Conservation (phyloP, 2,113 vertebrate species). For the Psammodynastes pulverulentus region DNA sequence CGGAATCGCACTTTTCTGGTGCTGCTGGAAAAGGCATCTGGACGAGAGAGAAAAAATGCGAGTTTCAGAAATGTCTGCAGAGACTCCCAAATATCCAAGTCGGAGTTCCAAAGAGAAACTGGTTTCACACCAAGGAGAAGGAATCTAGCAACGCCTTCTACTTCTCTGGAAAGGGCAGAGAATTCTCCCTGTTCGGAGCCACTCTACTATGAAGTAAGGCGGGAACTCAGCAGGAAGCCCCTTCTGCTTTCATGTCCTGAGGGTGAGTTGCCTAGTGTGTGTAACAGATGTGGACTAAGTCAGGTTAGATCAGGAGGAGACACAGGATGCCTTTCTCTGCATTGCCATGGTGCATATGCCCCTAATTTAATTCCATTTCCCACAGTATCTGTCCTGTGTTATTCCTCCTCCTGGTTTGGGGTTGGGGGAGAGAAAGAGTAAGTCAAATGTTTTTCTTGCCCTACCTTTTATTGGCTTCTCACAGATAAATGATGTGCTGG, state of each 20-base stretch:
- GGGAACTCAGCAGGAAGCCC: not conserved
- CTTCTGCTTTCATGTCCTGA: not conserved
- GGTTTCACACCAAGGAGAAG: not conserved
- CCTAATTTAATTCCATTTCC: not conserved
- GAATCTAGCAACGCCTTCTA: not conserved
- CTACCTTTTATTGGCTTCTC: constrained; percentile 2
- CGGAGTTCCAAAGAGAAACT: not conserved
- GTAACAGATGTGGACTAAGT: not conserved
- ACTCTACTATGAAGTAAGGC: not conserved
- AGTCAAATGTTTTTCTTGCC: not conserved
- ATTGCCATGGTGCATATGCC: not conserved
- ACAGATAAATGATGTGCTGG: constrained; percentile 10
- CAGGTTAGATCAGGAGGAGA: too few relatives aligned
- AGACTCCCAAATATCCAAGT: not conserved
- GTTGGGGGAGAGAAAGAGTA: not conserved
- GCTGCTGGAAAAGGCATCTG: constrained; percentile 15
- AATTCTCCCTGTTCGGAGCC: not conserved
- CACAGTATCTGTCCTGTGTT: not conserved
- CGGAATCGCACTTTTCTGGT: not conserved
- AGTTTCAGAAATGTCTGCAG: not conserved
- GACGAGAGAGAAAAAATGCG: not conserved
- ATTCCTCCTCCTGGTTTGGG: not conserved
- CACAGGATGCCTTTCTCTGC: not conserved
- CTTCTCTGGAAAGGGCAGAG: not conserved
- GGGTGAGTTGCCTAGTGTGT: not conserved